Base-by-base conservation (phyloP, 2,888 invertebrate genomes). In the Euclidia mi region DNA sequence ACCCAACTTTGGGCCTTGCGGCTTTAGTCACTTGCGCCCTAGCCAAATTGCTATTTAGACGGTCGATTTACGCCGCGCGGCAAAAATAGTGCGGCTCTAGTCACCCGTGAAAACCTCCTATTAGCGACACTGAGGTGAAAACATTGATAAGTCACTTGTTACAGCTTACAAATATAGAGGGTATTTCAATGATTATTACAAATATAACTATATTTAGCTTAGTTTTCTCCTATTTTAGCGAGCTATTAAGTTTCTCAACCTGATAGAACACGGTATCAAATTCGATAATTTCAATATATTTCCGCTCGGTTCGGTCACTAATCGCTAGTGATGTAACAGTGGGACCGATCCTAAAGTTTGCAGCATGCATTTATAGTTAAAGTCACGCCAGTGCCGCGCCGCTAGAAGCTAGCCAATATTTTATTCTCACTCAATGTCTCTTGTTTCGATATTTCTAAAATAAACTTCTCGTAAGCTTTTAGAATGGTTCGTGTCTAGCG, bases 1-100 rank as follows among this genome's bases (percentile, higher is more conserved):
- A 77, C 71, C 68, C 70, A 73, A 78, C 78, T 77, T 78, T 75
- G 76, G 71, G 72, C 71, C 77, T 76, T 74, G 78, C 72, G 71
- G 71, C 73, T 76, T 78, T 71, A 75, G 72, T 76, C 74, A 74
- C 71, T 68, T 72, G 76, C 69, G 25, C 68, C 71, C 50, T 73
- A 73, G 75, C 67, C 73, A 71, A 76, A 77, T 76, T 74, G 76
- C 71, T 75, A 74, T 76, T 72, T 74, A 77, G 65, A 79, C 37
- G 61, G 73, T 71, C 63, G 75, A 74, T 68, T 77, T 74, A 50
- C 64, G 66, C 72, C 68, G 76, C 57, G 65, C 72, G 70, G 73
- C 70, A 60, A 63, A 59, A 73, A 67, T 81, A 72, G 69, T 77
- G 72, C 75, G 66, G 75, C 76, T 78, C 72, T 78, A 77, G 69